A percentile compares a stretch with the other conserved stretches of the same genome.
Conservation (phyloP, 1,140 invertebrate genomes). For the Zaprionus camerounensis region DNA sequence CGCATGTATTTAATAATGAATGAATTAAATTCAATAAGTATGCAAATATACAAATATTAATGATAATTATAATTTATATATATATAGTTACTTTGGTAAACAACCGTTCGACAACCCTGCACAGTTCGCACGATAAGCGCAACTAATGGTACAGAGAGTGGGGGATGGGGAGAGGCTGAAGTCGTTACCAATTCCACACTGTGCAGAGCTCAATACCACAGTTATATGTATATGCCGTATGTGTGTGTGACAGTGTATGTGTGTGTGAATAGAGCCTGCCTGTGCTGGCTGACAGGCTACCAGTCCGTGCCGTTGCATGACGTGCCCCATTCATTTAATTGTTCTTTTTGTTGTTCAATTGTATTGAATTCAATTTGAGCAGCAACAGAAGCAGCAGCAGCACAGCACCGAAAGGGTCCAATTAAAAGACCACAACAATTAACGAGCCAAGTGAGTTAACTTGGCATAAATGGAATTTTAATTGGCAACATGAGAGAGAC, state of each 20-base stretch:
- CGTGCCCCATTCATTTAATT: slow-evolving; percentile 66
- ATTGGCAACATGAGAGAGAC: slow-evolving; percentile 80
- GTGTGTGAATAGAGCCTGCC: slow-evolving; percentile 37
- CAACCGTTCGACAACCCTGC: slow-evolving; percentile 18
- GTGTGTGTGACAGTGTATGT: slow-evolving; percentile 35
- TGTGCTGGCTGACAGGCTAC: slow-evolving; percentile 3
- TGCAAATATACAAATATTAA: too few species aligned
- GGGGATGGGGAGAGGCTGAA: not conserved
- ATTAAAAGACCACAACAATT: slow-evolving; percentile 84
- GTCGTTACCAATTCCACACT: slow-evolving; percentile 2
- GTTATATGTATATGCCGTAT: slow-evolving; percentile 45
- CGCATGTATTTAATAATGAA: too few species aligned
- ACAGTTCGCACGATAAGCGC: slow-evolving; percentile 39
- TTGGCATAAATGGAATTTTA: slow-evolving; percentile 84
- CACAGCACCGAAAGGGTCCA: slow-evolving; percentile 72
- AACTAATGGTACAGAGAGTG: slow-evolving; percentile 51
- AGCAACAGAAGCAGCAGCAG: slow-evolving; percentile 12
- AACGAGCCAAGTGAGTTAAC: slow-evolving; percentile 84
- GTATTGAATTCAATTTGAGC: slow-evolving; percentile 78
- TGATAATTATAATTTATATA: too few species aligned
- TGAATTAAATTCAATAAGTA: too few species aligned
- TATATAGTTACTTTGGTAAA: too few species aligned
- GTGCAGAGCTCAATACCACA: slow-evolving; percentile 12
- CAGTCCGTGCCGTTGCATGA: slow-evolving; percentile 19
- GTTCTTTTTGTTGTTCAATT: slow-evolving; percentile 64